Conservation (phyloP, 1,140 invertebrate species). For the Drosophila mauritiana region DNA sequence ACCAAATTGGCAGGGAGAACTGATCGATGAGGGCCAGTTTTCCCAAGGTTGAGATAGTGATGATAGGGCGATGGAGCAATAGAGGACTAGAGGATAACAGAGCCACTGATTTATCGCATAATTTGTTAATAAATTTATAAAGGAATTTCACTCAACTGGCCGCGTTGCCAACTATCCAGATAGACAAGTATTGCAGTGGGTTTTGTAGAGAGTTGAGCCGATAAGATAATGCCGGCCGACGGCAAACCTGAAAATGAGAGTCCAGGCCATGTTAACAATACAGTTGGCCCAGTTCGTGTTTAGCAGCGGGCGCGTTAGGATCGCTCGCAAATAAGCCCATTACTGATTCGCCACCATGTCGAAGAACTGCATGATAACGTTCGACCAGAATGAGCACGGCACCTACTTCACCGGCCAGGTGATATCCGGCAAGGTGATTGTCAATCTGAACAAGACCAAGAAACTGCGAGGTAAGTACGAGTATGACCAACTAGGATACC, state of each 20-base stretch:
- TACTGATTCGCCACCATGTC: conserved; percentile 48
- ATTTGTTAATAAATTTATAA: neutral
- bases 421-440: conserved; percentile 85
- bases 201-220: conserved; percentile 35
- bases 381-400: conserved; percentile 85
- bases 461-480: conserved; percentile 84
- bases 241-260: conserved; percentile 12
- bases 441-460: conserved; percentile 85
- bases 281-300: conserved; percentile 50
- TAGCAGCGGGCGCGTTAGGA: conserved; percentile 50
- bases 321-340: neutral
- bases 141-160: conserved; percentile 18
- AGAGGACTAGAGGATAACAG: too few relatives aligned
- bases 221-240: conserved; percentile 46
- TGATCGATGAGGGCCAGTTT: conserved; percentile 13
- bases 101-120: conserved; percentile 9
- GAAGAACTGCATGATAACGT: conserved; percentile 85
- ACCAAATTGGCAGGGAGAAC: neutral
- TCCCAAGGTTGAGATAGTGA: conserved; percentile 7
- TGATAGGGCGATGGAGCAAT: neutral
- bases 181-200: conserved; percentile 23
- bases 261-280: conserved; percentile 4
- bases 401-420: conserved; percentile 86
- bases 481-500: conserved; percentile 9
- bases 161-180: conserved; percentile 12